Base-by-base conservation (phyloP, 2,797 vertebrate genomes). In the Sciaenops ocellatus region DNA sequence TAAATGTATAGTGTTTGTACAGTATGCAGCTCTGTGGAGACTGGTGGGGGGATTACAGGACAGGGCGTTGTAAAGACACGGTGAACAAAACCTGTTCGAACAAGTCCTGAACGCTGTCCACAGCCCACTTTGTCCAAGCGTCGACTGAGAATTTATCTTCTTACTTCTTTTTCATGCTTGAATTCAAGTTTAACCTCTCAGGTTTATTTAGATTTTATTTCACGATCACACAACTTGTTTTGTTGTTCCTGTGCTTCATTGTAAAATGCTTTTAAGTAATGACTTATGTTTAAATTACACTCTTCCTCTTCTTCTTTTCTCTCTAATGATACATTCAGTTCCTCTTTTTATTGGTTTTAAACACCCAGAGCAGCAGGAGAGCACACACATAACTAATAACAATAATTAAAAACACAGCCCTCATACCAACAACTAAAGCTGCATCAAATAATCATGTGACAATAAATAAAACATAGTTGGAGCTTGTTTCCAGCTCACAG, bases 91-190 rank as follows among this genome's bases (percentile, higher is more conserved):
- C 66, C 16, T 44, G 79, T 62, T 13, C 0, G 12, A 42, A 55
- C 64, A 20, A 7, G 71, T 34, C n/a, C 18, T 55, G 18, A 11
- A 30, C 1, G 1, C 34, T 34, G 44, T 2, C 47, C 18, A n/a
- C 20, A 1, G 48, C 1, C 0, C 0, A 17, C 47, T 26, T 4
- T 38, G 34, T 34, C 18, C 15, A 7, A 6, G 4, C 3, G 34
- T 34, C 34, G 8, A 38, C 34, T 9, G 0, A 38, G 34, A 9
- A 3, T 38, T 38, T 38, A 7, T 34, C 8, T 34, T 34, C 34
- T 38, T 9, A 2, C n/a, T n/a, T n/a, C n/a, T n/a, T 38, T 38
- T 38, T 38, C 34, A 38, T 38, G 34, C 8, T 38, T 9, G 34
- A 9, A 9, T 9, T 38, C 34, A 34, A 8, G 34, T 34, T 34